Conservation (phyloP, 1,140 invertebrate species). For the Brachionus paranguensis region DNA sequence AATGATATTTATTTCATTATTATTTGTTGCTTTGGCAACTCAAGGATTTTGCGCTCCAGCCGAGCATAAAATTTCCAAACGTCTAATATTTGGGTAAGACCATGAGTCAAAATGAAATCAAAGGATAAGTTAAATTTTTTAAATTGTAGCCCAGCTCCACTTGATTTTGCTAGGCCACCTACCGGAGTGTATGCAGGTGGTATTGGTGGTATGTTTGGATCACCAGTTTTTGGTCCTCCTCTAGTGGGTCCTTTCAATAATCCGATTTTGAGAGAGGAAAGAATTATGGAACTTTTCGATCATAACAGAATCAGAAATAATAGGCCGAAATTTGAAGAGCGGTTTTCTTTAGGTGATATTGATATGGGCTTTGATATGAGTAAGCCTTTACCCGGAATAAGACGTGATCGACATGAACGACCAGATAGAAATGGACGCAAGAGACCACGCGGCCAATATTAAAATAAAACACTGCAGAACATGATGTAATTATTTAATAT, state of each 20-base stretch:
- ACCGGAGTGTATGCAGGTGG: constrained; percentile 13
- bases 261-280: constrained; percentile 28
- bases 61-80: constrained; percentile 8
- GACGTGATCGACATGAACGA: neutral
- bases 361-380: constrained; percentile 11
- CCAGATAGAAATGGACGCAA: neutral
- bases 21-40: neutral
- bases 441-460: neutral
- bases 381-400: neutral
- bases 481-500: neutral
- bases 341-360: constrained; percentile 17
- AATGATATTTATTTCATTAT: neutral
- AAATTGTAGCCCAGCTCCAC: neutral
- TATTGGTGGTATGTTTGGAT: constrained; percentile 22
- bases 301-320: constrained; percentile 11
- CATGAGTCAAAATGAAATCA: neutral
- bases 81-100: neutral
- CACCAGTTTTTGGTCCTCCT: constrained; percentile 35
- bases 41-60: constrained; percentile 29
- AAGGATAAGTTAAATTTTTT: neutral
- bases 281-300: constrained; percentile 25
- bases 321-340: neutral
- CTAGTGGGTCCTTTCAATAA: constrained; percentile 33
- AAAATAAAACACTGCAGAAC: neutral
- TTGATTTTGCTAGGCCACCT: constrained; percentile 33